phyloP scores from a whole-genome alignment of 2,113 vertebrate genomes.

The Pelecanoides urinatrix region DNA sequence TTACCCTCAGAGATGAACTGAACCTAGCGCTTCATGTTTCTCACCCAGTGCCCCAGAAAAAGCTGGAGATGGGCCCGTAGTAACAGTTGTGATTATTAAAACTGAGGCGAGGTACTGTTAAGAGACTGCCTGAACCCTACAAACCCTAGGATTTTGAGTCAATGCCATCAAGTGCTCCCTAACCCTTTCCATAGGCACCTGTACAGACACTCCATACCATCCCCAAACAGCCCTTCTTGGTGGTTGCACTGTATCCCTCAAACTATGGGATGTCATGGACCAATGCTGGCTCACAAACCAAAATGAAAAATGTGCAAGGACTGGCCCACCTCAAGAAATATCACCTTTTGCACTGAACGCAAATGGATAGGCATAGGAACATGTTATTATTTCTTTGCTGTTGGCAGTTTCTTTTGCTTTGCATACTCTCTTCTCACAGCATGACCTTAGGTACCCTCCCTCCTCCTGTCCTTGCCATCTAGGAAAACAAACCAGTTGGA shows the following conservation, averaged over 20 bases:
- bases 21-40: neutral
- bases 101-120: neutral
- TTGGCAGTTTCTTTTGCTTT: neutral
- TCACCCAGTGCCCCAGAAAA: neutral
- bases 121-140: neutral
- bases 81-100: neutral
- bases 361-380: neutral
- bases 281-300: rapidly evolving
- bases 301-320: neutral
- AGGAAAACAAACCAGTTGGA: neutral
- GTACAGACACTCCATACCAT: neutral
- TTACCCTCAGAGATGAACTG: neutral
- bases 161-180: neutral
- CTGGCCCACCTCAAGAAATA: neutral
- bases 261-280: neutral
- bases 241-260: neutral
- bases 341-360: neutral
- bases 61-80: neutral
- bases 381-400: neutral
- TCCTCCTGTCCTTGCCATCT: neutral
- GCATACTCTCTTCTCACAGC: neutral
- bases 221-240: neutral
- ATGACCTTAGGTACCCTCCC: neutral
- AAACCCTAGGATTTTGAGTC: neutral
- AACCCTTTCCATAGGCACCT: neutral